Evolutionary conservation across 2,797 vertebrate species (phyloP), one percentile per base, ranked within the genome.

Genomic region (Hippoglossus hippoglossus): DNA sequence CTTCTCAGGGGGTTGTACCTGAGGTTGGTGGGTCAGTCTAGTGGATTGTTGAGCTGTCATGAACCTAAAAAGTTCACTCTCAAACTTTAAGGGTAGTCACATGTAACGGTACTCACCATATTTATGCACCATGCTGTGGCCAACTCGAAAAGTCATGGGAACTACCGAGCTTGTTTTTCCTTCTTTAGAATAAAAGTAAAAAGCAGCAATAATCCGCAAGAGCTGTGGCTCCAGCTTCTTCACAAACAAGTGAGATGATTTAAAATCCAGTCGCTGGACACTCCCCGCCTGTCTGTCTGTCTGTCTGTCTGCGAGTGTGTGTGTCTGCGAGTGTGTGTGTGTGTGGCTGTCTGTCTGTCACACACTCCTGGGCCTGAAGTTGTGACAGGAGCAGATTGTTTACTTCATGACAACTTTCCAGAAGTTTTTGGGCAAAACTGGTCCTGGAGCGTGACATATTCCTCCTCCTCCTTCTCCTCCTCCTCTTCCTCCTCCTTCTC

Each of bases 91-190:
- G 84, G 71, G 64, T 71, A 41, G 21, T 28, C 69, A 66, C 68
- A 72, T 22, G 22, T 76, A 71, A 82, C 70, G 71, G 70, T 65
- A 93, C 94, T 95, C 77, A 95, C 95, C 94, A 71, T 94, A 94
- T 86, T 92, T 95, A 69, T 94, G 94, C 61, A 94, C 94, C 94
- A 95, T 95, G 74, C 57, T 73, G 73, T 68, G 70, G 31, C 46
- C 77, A 15, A 76, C 77, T 56, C 61, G 65, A 53, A 81, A 76
- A 70, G 71, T 71, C 63, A 84, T 70, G 51, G 28, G 63, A 76
- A 73, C 25, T 4, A 57, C 49, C 44, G n/a, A 46, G 18, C 6
- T 46, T 59, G 55, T 60, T 3, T 31, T 6, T 5, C 5, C 7
- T 12, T 22, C 16, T 22, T 50, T 19, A 39, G 10, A 25, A 24